These are phyloP conservation scores for Halichondria panicea DNA, from an alignment of 37 sponge, comb jelly and placozoan species.

Conservation along the genomic window DNA sequence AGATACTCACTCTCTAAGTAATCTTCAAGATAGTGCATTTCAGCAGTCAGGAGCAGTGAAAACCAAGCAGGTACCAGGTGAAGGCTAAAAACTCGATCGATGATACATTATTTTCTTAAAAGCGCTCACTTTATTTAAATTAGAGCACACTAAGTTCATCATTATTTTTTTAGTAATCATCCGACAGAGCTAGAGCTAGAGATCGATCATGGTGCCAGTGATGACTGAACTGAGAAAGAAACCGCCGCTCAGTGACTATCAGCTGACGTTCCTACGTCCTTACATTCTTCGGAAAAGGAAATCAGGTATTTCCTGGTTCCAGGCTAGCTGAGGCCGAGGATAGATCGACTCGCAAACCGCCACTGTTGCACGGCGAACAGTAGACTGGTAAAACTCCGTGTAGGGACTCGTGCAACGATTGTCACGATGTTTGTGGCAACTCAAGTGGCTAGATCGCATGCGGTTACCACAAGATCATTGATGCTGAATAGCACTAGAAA, in stretches of 20 bases:
- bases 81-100: not conserved
- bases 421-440: too few species aligned
- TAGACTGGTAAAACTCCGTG: too few species aligned
- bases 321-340: too few species aligned
- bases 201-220: not conserved
- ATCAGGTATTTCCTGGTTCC: too few species aligned
- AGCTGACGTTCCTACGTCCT: constrained; percentile 19
- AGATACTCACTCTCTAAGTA: constrained; percentile 79
- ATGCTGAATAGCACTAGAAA: too few species aligned
- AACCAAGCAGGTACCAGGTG: not conserved
- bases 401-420: too few species aligned
- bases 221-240: not conserved
- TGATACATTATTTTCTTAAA: too few species aligned
- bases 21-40: constrained; percentile 89
- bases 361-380: too few species aligned
- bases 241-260: constrained; percentile 2
- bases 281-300: constrained; percentile 32
- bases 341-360: too few species aligned
- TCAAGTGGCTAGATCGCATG: too few species aligned
- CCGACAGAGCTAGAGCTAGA: not conserved
- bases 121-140: too few species aligned
- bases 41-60: not conserved
- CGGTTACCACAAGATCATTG: too few species aligned
- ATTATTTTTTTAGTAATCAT: not conserved
- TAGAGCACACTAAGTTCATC: not conserved